phyloP scores from a whole-genome alignment of 2,888 invertebrate genomes.

The Andrena camellia region DNA sequence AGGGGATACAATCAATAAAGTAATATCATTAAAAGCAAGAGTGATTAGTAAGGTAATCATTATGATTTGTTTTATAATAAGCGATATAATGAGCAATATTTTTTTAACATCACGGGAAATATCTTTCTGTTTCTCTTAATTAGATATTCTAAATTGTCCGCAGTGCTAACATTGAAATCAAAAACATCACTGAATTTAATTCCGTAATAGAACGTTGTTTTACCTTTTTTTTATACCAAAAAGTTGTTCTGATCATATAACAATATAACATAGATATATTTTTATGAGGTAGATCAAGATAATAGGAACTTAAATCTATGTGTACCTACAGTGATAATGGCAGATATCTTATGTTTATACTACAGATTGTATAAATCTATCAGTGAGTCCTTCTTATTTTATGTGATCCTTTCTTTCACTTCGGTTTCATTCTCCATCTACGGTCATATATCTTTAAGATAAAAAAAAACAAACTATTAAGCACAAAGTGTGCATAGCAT shows the following conservation, averaged over 20 bases:
- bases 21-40: conserved; percentile 49
- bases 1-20: conserved; percentile 55
- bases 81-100: conserved; percentile 9
- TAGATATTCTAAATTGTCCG: conserved; percentile 11
- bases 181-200: conserved; percentile 35
- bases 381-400: conserved; percentile 2
- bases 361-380: conserved; percentile 29
- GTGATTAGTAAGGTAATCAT: conserved; percentile 29
- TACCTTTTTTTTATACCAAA: conserved; percentile 39
- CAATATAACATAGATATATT: conserved; percentile 59
- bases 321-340: conserved; percentile 63
- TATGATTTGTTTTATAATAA: conserved; percentile 16
- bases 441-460: conserved; percentile 40
- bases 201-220: conserved; percentile 25
- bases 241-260: conserved; percentile 42
- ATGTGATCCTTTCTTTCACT: conserved; percentile 5
- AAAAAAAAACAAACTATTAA: conserved; percentile 46
- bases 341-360: conserved; percentile 67
- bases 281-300: conserved; percentile 56
- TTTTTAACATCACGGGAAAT: conserved; percentile 20
- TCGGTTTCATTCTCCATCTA: conserved; percentile 30
- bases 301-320: conserved; percentile 52
- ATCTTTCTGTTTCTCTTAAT: background rate
- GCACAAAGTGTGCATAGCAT: conserved; percentile 53
- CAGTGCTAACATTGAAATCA: conserved; percentile 13